Evolutionary conservation across 1,140 invertebrate genomes (phyloP), one percentile per base, ranked within the genome.

Genomic region (Parasteatoda tepidariorum): DNA sequence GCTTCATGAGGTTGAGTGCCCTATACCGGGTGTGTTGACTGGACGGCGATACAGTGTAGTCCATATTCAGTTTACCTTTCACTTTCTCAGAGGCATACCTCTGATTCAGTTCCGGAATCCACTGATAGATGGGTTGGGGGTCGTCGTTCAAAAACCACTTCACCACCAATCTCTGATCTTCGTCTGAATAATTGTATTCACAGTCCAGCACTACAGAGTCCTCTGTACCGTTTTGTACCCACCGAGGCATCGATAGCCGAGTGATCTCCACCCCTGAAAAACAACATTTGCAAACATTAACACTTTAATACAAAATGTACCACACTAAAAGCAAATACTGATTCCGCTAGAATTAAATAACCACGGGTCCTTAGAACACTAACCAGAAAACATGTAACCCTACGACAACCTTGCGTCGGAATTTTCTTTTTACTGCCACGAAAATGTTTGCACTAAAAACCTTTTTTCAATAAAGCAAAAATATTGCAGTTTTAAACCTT

Each of bases 81-180:
- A 93, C 88, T 3, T 92, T 90, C 90, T 85, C 91, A 86, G 91
- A 86, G 0, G 73, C 66, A 86, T 92, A 91, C 2, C 94, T 93
- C 76, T 82, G 85, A 76, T 91, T 91, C 30, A 90, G 86, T 11
- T 89, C 88, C n/a, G 92, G 91, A 90, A 95, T 94, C 94, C 94
- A 95, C 89, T 95, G 94, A 87, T 95, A 95, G n/a, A 94, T 92
- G 24, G 92, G 91, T 64, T 91, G 89, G 1, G 92, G 91, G 78
- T 91, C 89, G 64, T 92, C 91, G 87, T 94, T 92, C 87, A 94
- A 93, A 88, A 92, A 95, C 94, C 94, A 95, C 89, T 95, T 94
- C 61, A 95, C 92, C 30, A 95, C 94, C 11, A 95, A 89, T 62
- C 92, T 71, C 18, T 87, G 89, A 48, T 92, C 92, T 26, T 90